Evolutionary conservation across 2,113 vertebrate genomes (phyloP), one percentile per base, ranked within the genome.

Genomic region (Pelusios castaneus): DNA sequence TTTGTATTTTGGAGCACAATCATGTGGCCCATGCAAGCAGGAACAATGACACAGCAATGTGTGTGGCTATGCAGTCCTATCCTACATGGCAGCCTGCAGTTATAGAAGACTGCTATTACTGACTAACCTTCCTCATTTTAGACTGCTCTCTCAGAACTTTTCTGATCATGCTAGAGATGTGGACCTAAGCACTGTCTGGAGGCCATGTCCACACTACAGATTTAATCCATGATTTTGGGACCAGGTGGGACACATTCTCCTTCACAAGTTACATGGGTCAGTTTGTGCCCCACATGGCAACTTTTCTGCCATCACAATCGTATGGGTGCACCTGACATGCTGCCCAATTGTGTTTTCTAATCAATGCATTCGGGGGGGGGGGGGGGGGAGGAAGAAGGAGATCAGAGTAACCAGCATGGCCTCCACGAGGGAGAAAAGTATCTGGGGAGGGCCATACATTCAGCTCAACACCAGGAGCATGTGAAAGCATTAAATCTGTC

Each of bases 401-500:
- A 70, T 70, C 8, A 10, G 63, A 70, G n/a, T n/a, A 70, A 70
- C 8, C 38, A 21, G n/a, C 63, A 38, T 8, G n/a, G n/a, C 41
- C 60, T 87, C 22, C 67, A 3, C 27, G 34, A 38, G 0, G 1
- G 84, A 12, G 45, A 22, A 47, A 85, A 47, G 77, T 22, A 17
- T 10, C 9, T 11, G 63, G 19, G n/a, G 47, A 8, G 47, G 34
- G 17, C 21, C 63, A 22, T 70, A 9, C 19, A 10, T 38, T 70
- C 63, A 70, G 19, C 19, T 22, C n/a, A 21, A 84, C 4, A n/a
- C 25, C 56, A 82, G 73, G 31, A 52, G 52, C 29, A 90, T 86
- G 25, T 0, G 0, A 0, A 47, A 0, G 43, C 34, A 12, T 85
- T 47, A 47, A 1, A 43, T 1, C 11, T 22, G 31, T 49, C 41